Conservation (phyloP, 2,888 invertebrate genomes). For the Perizoma affinitatum region DNA sequence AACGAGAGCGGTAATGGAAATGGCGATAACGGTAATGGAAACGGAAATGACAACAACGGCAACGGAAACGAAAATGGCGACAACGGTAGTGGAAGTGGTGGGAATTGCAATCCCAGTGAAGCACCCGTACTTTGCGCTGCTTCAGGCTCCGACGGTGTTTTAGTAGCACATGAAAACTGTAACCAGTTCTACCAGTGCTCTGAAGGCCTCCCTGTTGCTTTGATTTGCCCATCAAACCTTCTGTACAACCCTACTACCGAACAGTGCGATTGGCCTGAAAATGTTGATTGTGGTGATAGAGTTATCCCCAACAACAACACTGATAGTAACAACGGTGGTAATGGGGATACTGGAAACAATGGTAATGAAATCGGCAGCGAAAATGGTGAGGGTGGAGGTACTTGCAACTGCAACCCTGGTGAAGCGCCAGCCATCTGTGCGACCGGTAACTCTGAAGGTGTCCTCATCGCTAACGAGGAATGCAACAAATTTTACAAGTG, state of each 20-base stretch:
- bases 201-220: conserved; percentile 36
- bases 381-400: conserved; percentile 21
- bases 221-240: conserved; percentile 28
- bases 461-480: conserved; percentile 51
- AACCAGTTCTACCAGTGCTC: conserved; percentile 42
- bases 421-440: conserved; percentile 52
- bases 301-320: conserved; percentile 31
- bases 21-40: conserved; percentile 1
- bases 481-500: conserved; percentile 58
- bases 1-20: conserved; percentile 3
- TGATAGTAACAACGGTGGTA: conserved; percentile 18
- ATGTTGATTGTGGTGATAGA: conserved; percentile 47
- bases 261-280: conserved; percentile 48
- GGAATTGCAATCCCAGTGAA: conserved; percentile 41
- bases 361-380: neutral
- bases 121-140: conserved; percentile 47
- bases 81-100: conserved; percentile 6
- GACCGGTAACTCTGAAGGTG: conserved; percentile 43
- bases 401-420: conserved; percentile 46
- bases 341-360: conserved; percentile 4
- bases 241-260: conserved; percentile 38
- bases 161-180: conserved; percentile 42
- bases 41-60: conserved; percentile 4
- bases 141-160: conserved; percentile 32
- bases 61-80: conserved; percentile 25